Evolutionary conservation across 2,888 invertebrate species (phyloP).

Genomic region (Diachrysia chrysitis): DNA sequence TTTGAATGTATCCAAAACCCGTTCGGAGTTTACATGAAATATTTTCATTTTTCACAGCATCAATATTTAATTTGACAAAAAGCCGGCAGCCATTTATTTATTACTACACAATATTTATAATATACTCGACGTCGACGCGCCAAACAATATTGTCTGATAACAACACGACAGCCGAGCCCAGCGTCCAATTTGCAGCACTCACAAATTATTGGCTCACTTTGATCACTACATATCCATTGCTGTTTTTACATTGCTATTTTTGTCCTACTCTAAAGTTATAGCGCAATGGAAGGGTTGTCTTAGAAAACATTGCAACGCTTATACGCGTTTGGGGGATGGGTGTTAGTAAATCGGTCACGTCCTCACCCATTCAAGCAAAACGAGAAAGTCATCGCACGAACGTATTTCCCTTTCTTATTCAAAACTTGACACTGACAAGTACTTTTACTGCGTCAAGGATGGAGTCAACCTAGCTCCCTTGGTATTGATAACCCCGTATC

Average conservation of each 20-base stretch:
- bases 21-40: conserved; percentile 24
- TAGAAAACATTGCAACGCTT: conserved; percentile 29
- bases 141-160: conserved; percentile 57
- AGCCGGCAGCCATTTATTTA: conserved; percentile 46
- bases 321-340: conserved; percentile 15
- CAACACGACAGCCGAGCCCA: conserved; percentile 29
- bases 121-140: conserved; percentile 33
- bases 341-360: conserved; percentile 65
- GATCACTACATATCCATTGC: conserved; percentile 16
- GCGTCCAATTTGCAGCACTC: conserved; percentile 15
- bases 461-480: conserved; percentile 31
- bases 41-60: conserved; percentile 40
- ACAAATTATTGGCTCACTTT: conserved; percentile 10
- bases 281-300: conserved; percentile 32
- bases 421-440: conserved; percentile 64
- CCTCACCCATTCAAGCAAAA: conserved; percentile 60
- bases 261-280: conserved; percentile 5
- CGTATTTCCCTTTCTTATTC: conserved; percentile 64
- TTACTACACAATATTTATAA: conserved; percentile 48
- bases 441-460: conserved; percentile 42
- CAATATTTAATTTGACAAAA: conserved; percentile 59
- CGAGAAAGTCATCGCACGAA: conserved; percentile 64
- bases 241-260: conserved; percentile 6
- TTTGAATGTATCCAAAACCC: not conserved
- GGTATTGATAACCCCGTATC: conserved; percentile 45